Evolutionary conservation across 1,140 invertebrate genomes (phyloP).

Genomic region (Telenomus remus): DNA sequence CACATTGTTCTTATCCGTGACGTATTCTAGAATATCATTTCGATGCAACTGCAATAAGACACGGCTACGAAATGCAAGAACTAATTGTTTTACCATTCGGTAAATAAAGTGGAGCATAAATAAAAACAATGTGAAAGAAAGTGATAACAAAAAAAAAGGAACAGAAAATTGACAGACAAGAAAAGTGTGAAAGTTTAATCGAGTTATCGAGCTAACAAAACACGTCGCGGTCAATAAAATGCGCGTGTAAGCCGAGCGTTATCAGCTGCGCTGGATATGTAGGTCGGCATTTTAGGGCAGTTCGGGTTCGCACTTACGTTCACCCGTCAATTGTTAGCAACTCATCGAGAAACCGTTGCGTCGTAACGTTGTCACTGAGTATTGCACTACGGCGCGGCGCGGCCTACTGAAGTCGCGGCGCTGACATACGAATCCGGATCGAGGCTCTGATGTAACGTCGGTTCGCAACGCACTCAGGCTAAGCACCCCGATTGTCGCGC

Average conservation of each 20-base stretch:
- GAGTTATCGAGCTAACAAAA: slow-evolving; percentile 18
- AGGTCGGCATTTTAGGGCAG: slow-evolving; percentile 9
- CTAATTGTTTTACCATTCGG: too few species aligned
- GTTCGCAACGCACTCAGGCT: neutral
- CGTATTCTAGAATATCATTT: too few species aligned
- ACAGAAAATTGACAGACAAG: neutral
- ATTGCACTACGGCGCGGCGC: slow-evolving; percentile 23
- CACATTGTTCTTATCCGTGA: too few species aligned
- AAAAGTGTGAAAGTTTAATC: neutral
- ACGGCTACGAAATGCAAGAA: too few species aligned
- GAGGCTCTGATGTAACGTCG: slow-evolving; percentile 37
- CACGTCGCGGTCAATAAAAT: slow-evolving; percentile 8
- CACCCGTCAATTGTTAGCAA: slow-evolving; percentile 6
- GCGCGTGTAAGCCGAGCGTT: slow-evolving; percentile 1
- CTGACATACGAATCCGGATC: slow-evolving; percentile 40
- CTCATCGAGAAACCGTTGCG: slow-evolving; percentile 5
- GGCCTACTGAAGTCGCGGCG: slow-evolving; percentile 24
- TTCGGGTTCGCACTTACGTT: slow-evolving; percentile 12
- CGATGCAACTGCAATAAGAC: too few species aligned
- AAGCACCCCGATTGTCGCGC: slow-evolving; percentile 23
- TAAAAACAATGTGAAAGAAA: too few species aligned
- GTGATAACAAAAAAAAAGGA: too few species aligned
- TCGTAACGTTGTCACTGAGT: slow-evolving; percentile 4
- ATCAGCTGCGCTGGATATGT: neutral
- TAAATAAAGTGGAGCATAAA: too few species aligned